Evolutionary conservation across 2,113 vertebrate genomes (phyloP), one percentile per base, ranked within the genome.

Genomic region (Heteronetta atricapilla): DNA sequence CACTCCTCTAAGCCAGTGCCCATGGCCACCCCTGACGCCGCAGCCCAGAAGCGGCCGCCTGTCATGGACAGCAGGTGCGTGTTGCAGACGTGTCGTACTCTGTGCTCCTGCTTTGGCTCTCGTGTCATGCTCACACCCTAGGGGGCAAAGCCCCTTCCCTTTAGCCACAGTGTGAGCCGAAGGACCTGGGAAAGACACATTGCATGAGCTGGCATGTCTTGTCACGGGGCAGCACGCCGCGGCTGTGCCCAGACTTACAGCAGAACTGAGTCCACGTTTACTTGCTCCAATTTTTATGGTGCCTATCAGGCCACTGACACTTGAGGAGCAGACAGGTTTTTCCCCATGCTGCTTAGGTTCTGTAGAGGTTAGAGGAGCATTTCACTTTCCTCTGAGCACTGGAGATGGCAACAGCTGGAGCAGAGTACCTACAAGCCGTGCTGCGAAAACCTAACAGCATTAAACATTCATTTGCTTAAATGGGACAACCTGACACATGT

Each of bases 161-260:
- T 22, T 22, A 22, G 13, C 26, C 26, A 21, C 7, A 4, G 2
- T 1, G 0, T 0, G 0, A 76, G 26, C 53, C 28, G 0, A 0
- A 0, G 22, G 8, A n/a, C 7, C 48, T 11, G 21, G 28, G 33
- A 21, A 89, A 10, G 9, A 25, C 4, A 8, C 46, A 8, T 2
- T 0, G 1, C 28, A 38, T 28, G 10, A 73, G 23, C 1, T 1
- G 18, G 10, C 4, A 8, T 5, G 10, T 23, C 18, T 33, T 5
- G 2, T 19, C 29, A 16, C 23, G 44, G 31, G 48, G 3, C 13
- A 4, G 10, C 25, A 3, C 2, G 4, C 26, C 12, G 9, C 72
- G 28, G 48, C 21, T 17, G 4, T 14, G 8, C 8, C 79, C n/a
- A 6, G 16, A 31, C 28, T 42, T 1, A 0, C 0, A 8, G 31